Conservation (phyloP, 2,888 invertebrate species). For the Campaea margaritaria region DNA sequence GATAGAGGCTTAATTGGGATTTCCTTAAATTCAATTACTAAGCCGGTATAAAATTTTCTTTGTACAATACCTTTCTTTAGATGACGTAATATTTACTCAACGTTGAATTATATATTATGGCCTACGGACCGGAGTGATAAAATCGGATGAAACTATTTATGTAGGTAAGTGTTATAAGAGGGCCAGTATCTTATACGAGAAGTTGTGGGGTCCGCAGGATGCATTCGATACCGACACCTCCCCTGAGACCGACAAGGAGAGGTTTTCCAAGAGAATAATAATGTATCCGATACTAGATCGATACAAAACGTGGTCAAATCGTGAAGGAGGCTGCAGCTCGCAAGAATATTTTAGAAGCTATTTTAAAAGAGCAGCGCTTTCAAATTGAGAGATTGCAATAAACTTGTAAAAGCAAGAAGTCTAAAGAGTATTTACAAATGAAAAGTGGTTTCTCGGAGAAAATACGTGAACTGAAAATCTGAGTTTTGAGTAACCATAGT, state of each 20-base stretch:
- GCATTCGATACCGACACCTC: constrained; percentile 53
- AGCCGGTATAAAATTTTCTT: neutral
- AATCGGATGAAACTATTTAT: neutral
- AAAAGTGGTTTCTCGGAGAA: too few species aligned
- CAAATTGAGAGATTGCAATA: neutral
- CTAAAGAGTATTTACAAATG: too few species aligned
- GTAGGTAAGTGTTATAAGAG: constrained; percentile 1
- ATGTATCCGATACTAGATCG: constrained; percentile 56
- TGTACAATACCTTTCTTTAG: neutral
- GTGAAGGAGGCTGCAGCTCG: constrained; percentile 12
- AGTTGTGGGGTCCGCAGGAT: constrained; percentile 42
- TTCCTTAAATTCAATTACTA: constrained; percentile 19
- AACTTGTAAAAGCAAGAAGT: too few species aligned
- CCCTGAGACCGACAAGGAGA: constrained; percentile 59
- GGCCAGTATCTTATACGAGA: constrained; percentile 51
- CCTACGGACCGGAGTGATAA: too few species aligned
- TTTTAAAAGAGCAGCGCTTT: too few species aligned
- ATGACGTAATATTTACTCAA: too few species aligned
- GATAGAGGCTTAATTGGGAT: constrained; percentile 5
- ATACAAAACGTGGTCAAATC: constrained; percentile 43
- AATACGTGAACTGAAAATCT: too few species aligned
- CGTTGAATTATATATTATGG: too few species aligned
- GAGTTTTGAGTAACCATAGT: too few species aligned
- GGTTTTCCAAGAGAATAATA: constrained; percentile 68
- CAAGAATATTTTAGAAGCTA: neutral